Evolutionary conservation across 2,797 vertebrate species (phyloP), one percentile per base, ranked within the genome.

Genomic region (Gorsachius magnificus): DNA sequence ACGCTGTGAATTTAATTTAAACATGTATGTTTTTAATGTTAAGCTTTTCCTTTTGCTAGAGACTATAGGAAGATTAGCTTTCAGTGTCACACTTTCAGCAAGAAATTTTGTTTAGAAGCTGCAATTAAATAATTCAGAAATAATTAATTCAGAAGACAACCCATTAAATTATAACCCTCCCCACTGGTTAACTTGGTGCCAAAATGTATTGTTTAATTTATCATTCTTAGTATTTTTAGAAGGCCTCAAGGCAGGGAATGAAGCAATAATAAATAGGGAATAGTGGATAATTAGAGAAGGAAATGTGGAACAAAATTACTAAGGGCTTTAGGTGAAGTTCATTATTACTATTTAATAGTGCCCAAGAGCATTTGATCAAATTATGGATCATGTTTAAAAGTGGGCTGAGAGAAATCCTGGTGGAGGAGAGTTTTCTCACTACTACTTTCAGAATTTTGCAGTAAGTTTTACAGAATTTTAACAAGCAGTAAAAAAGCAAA

Each of bases 211-310:
- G 98, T 98, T 98, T 98, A 98, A 98, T 98, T 98, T 98, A 98
- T 98, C 97, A 98, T 98, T 98, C 97, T 98, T 98, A 98, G 98
- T 98, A 98, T 98, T 98, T 98, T 98, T 98, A 98, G 98, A 98
- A 58, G 85, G 97, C 98, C 98, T 98, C 90, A 96, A 98, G 98
- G 98, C 97, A 98, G 89, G 80, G 97, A 98, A 98, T 97, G 97
- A 98, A 98, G 97, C 97, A 98, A 98, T 98, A 98, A 98, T 98
- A 98, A 98, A 98, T 98, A 98, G 98, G 98, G 98, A 98, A 98
- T 98, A 97, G 96, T 97, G 97, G 97, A 97, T 98, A 98, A 98
- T 98, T 98, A 98, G 98, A 97, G 97, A 97, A 98, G 97, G 97
- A 98, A 98, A 98, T 97, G 98, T 98, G 97, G 97, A 98, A 97